These are phyloP conservation scores for Hyphantria cunea DNA, from an alignment of 1,140 invertebrate genomes.

Conservation along the genomic window DNA sequence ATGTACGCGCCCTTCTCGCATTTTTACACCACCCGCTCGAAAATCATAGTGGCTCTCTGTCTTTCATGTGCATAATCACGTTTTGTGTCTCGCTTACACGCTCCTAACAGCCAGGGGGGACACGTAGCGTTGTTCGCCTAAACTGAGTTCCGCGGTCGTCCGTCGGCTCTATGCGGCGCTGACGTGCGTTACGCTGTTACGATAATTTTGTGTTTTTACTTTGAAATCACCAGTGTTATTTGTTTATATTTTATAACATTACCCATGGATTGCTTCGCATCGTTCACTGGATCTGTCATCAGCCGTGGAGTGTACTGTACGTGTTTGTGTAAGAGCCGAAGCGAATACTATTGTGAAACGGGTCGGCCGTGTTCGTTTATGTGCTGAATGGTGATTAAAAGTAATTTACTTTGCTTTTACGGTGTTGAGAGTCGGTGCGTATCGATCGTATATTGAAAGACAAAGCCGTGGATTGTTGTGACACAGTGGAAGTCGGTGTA, in stretches of 20 bases:
- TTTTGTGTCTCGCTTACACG: conserved; percentile 48
- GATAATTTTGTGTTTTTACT: conserved; percentile 62
- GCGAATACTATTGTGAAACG: conserved; percentile 63
- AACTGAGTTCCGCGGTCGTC: conserved; percentile 67
- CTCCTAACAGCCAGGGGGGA: conserved; percentile 49
- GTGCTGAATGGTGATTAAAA: conserved; percentile 78
- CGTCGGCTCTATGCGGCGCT: conserved; percentile 75
- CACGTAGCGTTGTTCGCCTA: conserved; percentile 63
- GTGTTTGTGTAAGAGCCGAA: conserved; percentile 58
- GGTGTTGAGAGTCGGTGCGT: conserved; percentile 71
- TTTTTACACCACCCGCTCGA: conserved; percentile 59
- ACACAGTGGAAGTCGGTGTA: conserved; percentile 53
- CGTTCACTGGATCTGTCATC: conserved; percentile 52
- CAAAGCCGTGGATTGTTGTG: conserved; percentile 73
- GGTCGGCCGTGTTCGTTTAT: conserved; percentile 68
- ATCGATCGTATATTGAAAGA: conserved; percentile 73
- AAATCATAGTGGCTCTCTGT: conserved; percentile 33
- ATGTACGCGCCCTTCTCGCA: conserved; percentile 64
- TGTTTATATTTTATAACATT: conserved; percentile 67
- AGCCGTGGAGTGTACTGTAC: conserved; percentile 65
- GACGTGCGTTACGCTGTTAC: conserved; percentile 64
- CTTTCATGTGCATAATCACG: conserved; percentile 35
- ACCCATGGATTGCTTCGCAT: conserved; percentile 63
- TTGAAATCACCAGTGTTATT: conserved; percentile 76
- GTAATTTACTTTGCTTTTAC: conserved; percentile 77